phyloP scores from a whole-genome alignment of 2,797 vertebrate genomes.

The Gallirallus australis region DNA sequence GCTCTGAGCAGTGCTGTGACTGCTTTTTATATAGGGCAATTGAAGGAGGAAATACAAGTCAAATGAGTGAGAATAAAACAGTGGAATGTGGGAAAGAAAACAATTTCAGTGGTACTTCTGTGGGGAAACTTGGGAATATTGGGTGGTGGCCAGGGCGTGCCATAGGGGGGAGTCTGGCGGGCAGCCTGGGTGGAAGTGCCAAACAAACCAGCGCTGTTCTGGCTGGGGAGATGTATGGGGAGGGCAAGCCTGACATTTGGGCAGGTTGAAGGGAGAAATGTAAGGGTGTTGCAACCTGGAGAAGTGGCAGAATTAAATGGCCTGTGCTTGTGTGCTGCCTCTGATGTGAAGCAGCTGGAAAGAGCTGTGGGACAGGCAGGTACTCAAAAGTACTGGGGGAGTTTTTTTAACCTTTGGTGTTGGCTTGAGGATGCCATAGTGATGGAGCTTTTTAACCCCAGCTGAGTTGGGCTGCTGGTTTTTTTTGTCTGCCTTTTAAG shows the following conservation, averaged over 20 bases:
- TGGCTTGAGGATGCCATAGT: background rate
- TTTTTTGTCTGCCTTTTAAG: too few species aligned
- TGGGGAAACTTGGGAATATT: background rate
- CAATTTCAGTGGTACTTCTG: background rate
- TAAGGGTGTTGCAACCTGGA: background rate
- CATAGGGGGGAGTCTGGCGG: background rate
- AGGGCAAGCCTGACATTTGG: background rate
- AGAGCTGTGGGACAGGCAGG: background rate
- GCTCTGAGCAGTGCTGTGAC: background rate
- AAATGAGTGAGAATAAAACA: constrained; percentile 39
- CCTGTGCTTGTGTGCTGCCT: too few species aligned
- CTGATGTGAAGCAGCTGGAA: background rate
- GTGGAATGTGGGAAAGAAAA: background rate
- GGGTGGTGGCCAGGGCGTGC: fast-evolving
- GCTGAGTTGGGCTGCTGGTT: too few species aligned
- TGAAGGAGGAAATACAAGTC: background rate
- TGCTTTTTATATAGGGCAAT: background rate
- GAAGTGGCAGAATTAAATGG: background rate
- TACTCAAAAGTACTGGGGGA: background rate
- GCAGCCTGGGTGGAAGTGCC: background rate
- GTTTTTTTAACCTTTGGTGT: background rate
- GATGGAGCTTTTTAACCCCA: too few species aligned
- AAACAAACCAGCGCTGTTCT: fast-evolving
- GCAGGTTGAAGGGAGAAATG: background rate
- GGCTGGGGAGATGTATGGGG: background rate